Evolutionary conservation across 2,113 vertebrate species (phyloP).

Genomic region (Odocoileus virginianus): DNA sequence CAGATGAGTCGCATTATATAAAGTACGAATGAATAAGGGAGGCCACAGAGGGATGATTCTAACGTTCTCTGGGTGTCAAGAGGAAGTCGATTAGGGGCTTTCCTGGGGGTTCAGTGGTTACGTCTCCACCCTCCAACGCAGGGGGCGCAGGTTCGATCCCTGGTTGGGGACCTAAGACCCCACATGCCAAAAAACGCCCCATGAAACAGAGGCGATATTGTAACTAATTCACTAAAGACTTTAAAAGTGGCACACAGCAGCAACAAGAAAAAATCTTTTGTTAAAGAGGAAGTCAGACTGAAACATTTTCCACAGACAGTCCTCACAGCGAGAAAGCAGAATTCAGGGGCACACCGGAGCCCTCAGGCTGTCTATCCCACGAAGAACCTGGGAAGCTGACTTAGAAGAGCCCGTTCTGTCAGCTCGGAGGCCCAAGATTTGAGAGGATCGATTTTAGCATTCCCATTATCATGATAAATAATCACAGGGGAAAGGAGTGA

Average conservation of each 20-base stretch:
- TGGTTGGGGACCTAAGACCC: background rate
- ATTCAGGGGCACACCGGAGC: background rate
- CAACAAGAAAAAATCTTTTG: background rate
- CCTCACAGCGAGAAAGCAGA: background rate
- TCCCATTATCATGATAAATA: no score
- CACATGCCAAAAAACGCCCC: background rate
- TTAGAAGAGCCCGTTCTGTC: background rate
- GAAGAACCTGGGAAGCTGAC: background rate
- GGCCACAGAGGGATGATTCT: background rate
- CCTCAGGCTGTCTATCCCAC: background rate
- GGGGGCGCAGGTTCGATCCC: accelerated
- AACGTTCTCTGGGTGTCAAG: background rate
- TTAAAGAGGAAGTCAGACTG: background rate
- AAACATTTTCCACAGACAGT: background rate
- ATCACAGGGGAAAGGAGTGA: background rate
- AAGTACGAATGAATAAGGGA: background rate
- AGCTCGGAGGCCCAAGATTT: background rate
- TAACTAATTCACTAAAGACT: background rate
- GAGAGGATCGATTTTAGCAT: background rate
- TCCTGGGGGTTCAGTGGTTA: background rate
- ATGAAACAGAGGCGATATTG: background rate
- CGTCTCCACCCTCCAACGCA: accelerated
- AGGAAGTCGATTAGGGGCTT: background rate
- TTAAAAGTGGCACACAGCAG: background rate
- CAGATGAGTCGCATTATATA: background rate